Percentiles rank a stretch among this genome's conserved stretches.
These are phyloP conservation scores for Fopius arisanus DNA, from an alignment of 1,140 invertebrate species.

Conservation along the genomic window DNA sequence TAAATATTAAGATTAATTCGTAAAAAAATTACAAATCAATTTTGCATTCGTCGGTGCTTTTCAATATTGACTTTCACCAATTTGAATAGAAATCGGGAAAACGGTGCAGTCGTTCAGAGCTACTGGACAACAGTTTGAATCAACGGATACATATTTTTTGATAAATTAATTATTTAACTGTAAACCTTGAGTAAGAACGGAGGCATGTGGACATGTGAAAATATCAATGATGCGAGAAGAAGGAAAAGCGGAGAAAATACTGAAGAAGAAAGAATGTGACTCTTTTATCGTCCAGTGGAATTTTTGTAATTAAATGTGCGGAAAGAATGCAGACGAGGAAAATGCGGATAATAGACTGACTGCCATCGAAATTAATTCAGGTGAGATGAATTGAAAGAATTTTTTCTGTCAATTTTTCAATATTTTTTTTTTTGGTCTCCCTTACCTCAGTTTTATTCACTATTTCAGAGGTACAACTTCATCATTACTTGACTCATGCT, in stretches of 20 bases:
- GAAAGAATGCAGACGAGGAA: background rate
- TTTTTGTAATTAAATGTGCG: background rate
- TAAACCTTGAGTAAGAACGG: constrained; percentile 29
- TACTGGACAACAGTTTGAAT: background rate
- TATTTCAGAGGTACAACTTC: background rate
- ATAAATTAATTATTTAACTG: constrained; percentile 45
- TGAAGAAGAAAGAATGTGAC: background rate
- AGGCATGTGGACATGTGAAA: background rate
- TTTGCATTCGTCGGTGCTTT: background rate
- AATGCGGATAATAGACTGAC: background rate
- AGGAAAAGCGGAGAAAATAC: background rate
- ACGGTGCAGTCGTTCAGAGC: background rate
- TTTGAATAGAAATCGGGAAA: constrained; percentile 15
- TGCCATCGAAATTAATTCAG: background rate
- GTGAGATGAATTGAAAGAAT: background rate
- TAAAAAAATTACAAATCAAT: background rate
- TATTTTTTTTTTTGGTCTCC: background rate
- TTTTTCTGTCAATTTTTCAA: background rate
- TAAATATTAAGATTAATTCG: background rate
- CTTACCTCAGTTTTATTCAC: background rate
- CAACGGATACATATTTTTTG: constrained; percentile 43
- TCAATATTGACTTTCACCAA: constrained; percentile 18
- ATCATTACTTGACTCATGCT: background rate
- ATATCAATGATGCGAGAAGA: background rate
- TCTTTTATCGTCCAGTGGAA: background rate